Base-by-base conservation (phyloP, 1,140 invertebrate species). In the Schlechtendalia chinensis region DNA sequence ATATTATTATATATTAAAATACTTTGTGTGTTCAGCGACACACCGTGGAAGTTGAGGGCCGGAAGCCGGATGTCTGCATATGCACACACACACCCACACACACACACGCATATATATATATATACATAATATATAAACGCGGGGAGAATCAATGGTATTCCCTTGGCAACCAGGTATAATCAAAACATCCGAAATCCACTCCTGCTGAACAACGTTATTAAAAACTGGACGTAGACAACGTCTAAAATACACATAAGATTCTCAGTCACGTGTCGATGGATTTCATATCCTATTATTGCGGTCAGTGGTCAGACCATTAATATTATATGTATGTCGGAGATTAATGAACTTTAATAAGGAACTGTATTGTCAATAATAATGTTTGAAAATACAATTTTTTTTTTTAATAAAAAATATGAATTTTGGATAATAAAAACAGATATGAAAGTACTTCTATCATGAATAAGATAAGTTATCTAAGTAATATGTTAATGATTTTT, bases 131-230 rank as follows among this genome's bases (percentile, higher is more conserved):
- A 45, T 27, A 24, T 24, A 45, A 79, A 24, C 45, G 75, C 50
- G 45, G 56, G 58, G 58, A 61, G 75, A 79, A 79, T 79, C 75
- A 58, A 79, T 79, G 75, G 58, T 8, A 79, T 79, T 79, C 61
- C 75, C 75, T 79, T 61, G 75, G 58, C 75, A 79, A 79, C 75
- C 75, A 45, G 69, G 50, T 72, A 79, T 32, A 79, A 79, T 79
- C 75, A 79, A 79, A 79, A 79, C 75, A 79, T 59, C 53, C 53
- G 32, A 58, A 77, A 58, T 58, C 12, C 29, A 39, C 75, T 32
- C 58, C 75, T 22, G 19, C 24, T 11, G 27, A 47, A 79, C 45
- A 59, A 45, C 32, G 12, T 45, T 77, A 58, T 58, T 77, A 59
- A 77, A 56, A 77, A 59, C 32, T 77, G 54, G 54, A 77, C 45